A percentile compares a stretch with the other conserved stretches of the same genome.
Conservation (phyloP, 2,797 vertebrate species). For the Phylloscopus collybita region DNA sequence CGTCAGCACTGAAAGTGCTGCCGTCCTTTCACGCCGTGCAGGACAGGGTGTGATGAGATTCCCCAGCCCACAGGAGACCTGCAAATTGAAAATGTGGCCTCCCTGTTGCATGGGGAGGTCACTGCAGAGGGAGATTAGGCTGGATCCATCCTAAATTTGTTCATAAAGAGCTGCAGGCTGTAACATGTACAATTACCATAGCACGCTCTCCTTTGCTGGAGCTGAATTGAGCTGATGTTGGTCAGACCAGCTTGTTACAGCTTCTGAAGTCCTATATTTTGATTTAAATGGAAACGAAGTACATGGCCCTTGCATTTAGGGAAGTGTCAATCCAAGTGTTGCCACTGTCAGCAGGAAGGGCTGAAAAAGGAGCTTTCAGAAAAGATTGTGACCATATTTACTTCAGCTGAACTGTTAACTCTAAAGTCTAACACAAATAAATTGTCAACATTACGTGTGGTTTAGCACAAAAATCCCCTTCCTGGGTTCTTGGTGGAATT, state of each 20-base stretch:
- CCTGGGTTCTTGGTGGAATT: neutral
- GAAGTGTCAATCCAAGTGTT: neutral
- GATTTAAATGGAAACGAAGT: neutral
- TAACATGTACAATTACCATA: neutral
- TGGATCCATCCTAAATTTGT: constrained; percentile 39
- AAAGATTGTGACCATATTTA: neutral
- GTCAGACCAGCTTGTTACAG: neutral
- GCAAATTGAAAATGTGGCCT: constrained; percentile 63
- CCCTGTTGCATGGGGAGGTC: constrained; percentile 1
- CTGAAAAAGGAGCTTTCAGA: neutral
- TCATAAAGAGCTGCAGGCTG: constrained; percentile 20
- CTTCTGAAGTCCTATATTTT: constrained; percentile 1
- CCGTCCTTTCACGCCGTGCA: neutral
- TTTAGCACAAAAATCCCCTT: neutral
- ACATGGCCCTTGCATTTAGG: neutral
- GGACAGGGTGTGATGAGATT: constrained; percentile 62
- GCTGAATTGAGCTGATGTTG: neutral
- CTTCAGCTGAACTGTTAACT: neutral
- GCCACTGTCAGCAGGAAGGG: neutral
- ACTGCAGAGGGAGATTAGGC: neutral
- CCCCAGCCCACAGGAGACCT: constrained; percentile 33
- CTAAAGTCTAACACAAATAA: constrained; percentile 1
- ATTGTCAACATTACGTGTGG: neutral
- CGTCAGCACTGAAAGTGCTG: neutral
- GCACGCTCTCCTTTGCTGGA: neutral